phyloP scores from a whole-genome alignment of 2,888 invertebrate species.

The Fissipunctia ypsillon region DNA sequence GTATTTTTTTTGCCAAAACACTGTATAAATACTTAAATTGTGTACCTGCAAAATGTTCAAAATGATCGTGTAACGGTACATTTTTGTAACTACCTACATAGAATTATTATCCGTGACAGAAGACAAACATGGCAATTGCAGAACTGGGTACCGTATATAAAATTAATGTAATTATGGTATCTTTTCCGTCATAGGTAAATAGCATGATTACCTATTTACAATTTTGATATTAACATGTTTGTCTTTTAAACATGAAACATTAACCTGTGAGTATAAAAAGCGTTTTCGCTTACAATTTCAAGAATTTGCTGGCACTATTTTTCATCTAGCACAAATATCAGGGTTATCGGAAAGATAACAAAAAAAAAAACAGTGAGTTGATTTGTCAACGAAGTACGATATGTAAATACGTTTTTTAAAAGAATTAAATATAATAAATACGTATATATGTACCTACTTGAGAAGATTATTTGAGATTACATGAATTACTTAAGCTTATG shows the following conservation, averaged over 20 bases:
- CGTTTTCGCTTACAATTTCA: neutral
- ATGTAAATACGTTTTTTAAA: neutral
- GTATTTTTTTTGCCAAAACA: conserved; percentile 3
- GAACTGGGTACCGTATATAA: neutral
- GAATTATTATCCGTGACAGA: neutral
- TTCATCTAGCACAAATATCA: neutral
- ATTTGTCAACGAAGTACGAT: conserved; percentile 1
- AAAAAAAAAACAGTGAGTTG: neutral
- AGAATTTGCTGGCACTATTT: conserved; percentile 14
- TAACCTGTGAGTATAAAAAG: neutral
- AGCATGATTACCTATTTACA: neutral
- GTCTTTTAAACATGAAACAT: conserved; percentile 4
- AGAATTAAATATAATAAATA: neutral
- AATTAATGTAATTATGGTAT: neutral
- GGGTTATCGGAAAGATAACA: conserved; percentile 9
- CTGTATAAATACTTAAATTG: conserved; percentile 23
- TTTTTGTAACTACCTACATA: conserved; percentile 18
- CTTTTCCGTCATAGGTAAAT: neutral
- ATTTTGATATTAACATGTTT: neutral
- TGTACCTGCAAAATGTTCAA: conserved; percentile 21
- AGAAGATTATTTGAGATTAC: conserved; percentile 1
- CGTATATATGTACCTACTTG: neutral
- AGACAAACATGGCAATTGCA: conserved; percentile 5
- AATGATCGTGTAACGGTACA: conserved; percentile 22
- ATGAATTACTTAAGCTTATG: neutral